These are phyloP conservation scores for Gymnocephalus cernua DNA, from an alignment of 2,113 vertebrate genomes.

Conservation along the genomic window DNA sequence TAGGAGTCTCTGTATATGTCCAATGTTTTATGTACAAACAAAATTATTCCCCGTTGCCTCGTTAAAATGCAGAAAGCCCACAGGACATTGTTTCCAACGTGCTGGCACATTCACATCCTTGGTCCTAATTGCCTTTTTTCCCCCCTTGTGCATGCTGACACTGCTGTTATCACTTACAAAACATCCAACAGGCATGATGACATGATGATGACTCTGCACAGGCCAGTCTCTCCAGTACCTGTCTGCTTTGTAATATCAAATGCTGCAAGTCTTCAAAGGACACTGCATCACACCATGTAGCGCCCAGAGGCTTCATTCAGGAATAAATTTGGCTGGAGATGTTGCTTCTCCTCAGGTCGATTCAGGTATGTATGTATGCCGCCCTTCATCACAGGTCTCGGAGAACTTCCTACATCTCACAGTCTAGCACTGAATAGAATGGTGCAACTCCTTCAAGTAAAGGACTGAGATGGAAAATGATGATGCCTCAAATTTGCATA, in stretches of 20 bases:
- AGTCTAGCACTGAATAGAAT: not conserved
- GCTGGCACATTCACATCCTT: slow-evolving; percentile 35
- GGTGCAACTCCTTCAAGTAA: slow-evolving; percentile 17
- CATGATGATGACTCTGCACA: slow-evolving; percentile 16
- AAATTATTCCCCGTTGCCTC: slow-evolving; percentile 55
- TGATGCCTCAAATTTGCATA: not conserved
- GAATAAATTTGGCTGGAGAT: not conserved
- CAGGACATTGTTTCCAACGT: slow-evolving; percentile 57
- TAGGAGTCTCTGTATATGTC: not conserved
- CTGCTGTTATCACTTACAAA: slow-evolving; percentile 34
- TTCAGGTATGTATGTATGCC: not conserved
- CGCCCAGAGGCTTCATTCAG: not conserved
- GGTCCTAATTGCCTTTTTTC: slow-evolving; percentile 46
- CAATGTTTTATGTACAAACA: slow-evolving; percentile 29
- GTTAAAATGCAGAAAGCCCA: slow-evolving; percentile 62
- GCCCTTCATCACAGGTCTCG: slow-evolving; percentile 18
- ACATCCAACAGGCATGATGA: slow-evolving; percentile 31
- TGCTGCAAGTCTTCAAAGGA: slow-evolving; percentile 23
- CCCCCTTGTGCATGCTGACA: slow-evolving; percentile 33
- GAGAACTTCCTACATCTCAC: slow-evolving; percentile 5
- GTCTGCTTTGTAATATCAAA: slow-evolving; percentile 19
- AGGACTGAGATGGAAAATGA: not conserved
- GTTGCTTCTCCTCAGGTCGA: not conserved
- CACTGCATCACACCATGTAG: not conserved
- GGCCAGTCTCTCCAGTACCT: not conserved